Base-by-base conservation (phyloP, 2,113 vertebrate genomes). In the Cariama cristata region DNA sequence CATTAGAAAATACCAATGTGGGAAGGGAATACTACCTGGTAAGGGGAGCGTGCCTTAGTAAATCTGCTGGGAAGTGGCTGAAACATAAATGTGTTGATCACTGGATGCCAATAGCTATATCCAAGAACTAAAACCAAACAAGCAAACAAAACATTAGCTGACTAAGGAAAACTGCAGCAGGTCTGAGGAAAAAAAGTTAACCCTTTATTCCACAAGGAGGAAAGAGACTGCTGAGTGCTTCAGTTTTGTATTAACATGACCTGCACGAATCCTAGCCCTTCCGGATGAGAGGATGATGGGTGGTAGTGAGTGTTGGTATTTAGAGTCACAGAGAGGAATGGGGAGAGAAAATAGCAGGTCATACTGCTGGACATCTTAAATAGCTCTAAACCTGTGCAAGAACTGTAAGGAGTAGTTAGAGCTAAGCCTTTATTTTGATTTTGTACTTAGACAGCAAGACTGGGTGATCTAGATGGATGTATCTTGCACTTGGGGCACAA, bases 281-380 rank as follows among this genome's bases (percentile, higher is more conserved):
- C 18, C 2, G 4, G 73, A n/a, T 1, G 8, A 15, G 33, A 52
- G 9, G 18, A 12, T 33, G 9, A 26, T 33, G 14, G 45, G 28
- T 64, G 53, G 23, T 9, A 11, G 11, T n/a, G 28, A 42, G 6
- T 33, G 13, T n/a, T 68, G 89, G 42, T 58, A 7, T 66, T 62
- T 16, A 21, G 44, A 58, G 40, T 63, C 38, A 6, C 0, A 0
- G 28, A 45, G 38, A 30, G 24, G 19, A 14, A 7, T 55, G 53
- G 38, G 33, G 17, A 69, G 38, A 50, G 64, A 22, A 85, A 64
- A 42, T 2, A 56, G 18, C 15, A 55, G 49, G 35, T 79, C 23
- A 4, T 28, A 4, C 24, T 62, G 26, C 30, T 79, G 69, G 35
- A 24, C 21, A 11, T 64, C 44, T 21, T 28, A 5, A 22, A 6